Conservation (phyloP, 2,113 vertebrate genomes). For the Malurus cyaneus region DNA sequence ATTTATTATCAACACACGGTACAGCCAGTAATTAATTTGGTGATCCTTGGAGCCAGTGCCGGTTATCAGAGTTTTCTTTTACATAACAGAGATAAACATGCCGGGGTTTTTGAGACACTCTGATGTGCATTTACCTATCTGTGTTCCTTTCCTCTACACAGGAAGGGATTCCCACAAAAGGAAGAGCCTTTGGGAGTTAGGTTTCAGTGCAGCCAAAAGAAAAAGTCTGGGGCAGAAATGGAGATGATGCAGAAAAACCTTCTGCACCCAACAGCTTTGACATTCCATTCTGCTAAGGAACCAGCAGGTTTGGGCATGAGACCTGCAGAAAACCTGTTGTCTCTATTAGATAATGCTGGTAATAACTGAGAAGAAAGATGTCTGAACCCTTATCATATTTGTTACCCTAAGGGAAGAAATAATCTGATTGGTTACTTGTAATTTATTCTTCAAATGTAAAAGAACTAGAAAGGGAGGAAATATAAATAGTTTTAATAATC, state of each 20-base stretch:
- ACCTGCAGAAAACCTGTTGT: conserved; percentile 2
- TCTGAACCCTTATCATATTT: not conserved
- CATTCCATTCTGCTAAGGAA: not conserved
- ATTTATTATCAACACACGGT: not conserved
- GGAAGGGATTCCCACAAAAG: not conserved
- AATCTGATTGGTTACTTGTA: not conserved
- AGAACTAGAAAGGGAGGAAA: not conserved
- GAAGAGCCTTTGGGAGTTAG: not conserved
- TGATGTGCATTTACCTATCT: not conserved
- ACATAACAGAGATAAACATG: not conserved
- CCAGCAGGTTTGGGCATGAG: not conserved
- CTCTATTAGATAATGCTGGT: not conserved
- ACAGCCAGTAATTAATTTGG: not conserved
- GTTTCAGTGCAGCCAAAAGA: not conserved
- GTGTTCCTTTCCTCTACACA: not conserved
- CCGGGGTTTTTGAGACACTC: not conserved
- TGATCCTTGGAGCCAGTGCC: not conserved
- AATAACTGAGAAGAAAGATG: not conserved
- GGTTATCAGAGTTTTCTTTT: not conserved
- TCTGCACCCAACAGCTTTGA: not conserved
- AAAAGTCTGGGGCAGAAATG: not conserved
- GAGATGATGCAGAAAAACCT: not conserved
- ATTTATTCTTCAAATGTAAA: not conserved
- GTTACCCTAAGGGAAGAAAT: not conserved
- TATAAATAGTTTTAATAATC: not conserved